Conservation (phyloP, 2,113 vertebrate genomes). For the Hylia prasina region DNA sequence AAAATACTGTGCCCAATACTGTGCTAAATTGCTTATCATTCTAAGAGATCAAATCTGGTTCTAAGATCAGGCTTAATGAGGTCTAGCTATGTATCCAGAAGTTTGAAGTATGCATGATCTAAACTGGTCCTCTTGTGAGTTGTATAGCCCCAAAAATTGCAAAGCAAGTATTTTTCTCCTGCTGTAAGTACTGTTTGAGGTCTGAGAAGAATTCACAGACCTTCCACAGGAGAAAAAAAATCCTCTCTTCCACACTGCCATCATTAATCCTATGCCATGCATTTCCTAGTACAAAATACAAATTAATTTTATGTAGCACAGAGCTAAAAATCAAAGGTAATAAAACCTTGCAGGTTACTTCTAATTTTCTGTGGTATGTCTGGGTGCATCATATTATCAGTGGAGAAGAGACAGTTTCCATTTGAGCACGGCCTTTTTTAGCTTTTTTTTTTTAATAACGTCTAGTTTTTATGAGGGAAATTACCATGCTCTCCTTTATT, state of each 20-base stretch:
- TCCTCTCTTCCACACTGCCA: not conserved
- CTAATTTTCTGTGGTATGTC: not conserved
- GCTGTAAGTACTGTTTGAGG: not conserved
- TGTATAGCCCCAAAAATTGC: not conserved
- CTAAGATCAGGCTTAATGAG: not conserved
- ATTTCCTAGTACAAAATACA: conserved; percentile 44
- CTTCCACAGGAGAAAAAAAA: not conserved
- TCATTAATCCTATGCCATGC: not conserved
- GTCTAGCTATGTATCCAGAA: not conserved
- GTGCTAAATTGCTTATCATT: not conserved
- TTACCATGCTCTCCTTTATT: not conserved
- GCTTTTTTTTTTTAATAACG: not conserved
- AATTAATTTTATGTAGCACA: conserved; percentile 42
- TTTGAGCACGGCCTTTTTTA: not conserved
- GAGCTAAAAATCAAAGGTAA: conserved; percentile 13
- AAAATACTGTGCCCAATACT: not conserved
- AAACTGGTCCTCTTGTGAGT: not conserved
- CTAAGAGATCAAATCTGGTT: not conserved
- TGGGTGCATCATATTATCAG: not conserved
- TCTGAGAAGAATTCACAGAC: not conserved
- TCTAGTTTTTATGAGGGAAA: not conserved
- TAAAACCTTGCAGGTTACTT: not conserved
- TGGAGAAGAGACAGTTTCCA: not conserved
- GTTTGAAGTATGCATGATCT: not conserved
- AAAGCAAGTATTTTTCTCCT: not conserved